These are phyloP conservation scores for Gonatopus flavifemur DNA, from an alignment of 1,140 invertebrate species.

Conservation along the genomic window DNA sequence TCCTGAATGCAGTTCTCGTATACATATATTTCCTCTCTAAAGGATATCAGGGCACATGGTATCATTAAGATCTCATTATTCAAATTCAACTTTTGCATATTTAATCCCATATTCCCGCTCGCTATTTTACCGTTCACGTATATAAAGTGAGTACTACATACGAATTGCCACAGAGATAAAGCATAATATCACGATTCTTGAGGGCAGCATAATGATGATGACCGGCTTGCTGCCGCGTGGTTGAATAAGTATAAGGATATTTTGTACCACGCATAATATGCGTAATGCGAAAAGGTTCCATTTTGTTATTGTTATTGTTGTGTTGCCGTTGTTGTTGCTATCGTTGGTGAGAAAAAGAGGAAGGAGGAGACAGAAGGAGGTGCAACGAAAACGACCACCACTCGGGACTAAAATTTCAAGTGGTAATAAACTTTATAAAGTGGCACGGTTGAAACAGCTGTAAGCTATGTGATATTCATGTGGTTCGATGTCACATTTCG, in stretches of 20 bases:
- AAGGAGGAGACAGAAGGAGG: constrained; percentile 15
- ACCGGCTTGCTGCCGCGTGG: constrained; percentile 50
- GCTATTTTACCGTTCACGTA: constrained; percentile 39
- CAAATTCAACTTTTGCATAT: constrained; percentile 56
- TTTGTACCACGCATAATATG: constrained; percentile 47
- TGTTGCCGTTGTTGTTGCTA: background rate
- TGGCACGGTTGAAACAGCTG: constrained; percentile 2
- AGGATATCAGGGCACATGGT: constrained; percentile 23
- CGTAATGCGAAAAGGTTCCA: constrained; percentile 53
- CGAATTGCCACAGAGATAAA: constrained; percentile 50
- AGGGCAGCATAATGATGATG: constrained; percentile 60
- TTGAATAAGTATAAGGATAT: constrained; percentile 35
- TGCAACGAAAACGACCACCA: constrained; percentile 27
- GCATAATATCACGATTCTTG: constrained; percentile 57
- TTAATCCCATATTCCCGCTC: constrained; percentile 45
- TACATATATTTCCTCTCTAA: constrained; percentile 12
- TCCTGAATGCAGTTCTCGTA: constrained; percentile 16
- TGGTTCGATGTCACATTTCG: no score
- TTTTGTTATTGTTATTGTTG: constrained; percentile 51
- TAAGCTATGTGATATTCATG: background rate
- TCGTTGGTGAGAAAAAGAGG: constrained; percentile 3
- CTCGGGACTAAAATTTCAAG: constrained; percentile 10
- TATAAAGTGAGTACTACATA: constrained; percentile 45
- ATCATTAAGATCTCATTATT: constrained; percentile 59
- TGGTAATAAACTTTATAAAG: constrained; percentile 9